These are phyloP conservation scores for Drosophila lini DNA, from an alignment of 1,140 invertebrate genomes.

Conservation along the genomic window DNA sequence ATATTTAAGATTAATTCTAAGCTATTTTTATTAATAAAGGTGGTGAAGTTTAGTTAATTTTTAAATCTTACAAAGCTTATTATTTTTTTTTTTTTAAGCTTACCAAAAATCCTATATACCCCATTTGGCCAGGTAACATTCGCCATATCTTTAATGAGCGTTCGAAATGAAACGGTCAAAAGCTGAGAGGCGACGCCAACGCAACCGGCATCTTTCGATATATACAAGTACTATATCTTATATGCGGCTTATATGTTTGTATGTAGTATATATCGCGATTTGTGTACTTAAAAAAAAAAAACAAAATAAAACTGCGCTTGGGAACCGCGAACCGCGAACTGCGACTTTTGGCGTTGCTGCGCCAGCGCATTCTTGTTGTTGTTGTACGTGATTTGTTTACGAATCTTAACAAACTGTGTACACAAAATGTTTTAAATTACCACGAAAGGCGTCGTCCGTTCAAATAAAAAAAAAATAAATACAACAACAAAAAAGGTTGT, in stretches of 20 bases:
- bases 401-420: constrained; percentile 76
- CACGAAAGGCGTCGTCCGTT: constrained; percentile 66
- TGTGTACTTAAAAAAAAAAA: constrained; percentile 22
- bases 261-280: constrained; percentile 1
- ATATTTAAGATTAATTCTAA: too few species aligned
- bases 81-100: not conserved
- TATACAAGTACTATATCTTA: constrained; percentile 16
- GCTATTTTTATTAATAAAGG: too few species aligned
- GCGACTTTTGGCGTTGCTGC: constrained; percentile 22
- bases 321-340: constrained; percentile 14
- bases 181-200: constrained; percentile 51
- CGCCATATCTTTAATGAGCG: constrained; percentile 55
- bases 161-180: constrained; percentile 55
- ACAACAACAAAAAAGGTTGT: not conserved
- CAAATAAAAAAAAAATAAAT: constrained; percentile 46
- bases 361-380: constrained; percentile 52
- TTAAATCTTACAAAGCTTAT: too few species aligned
- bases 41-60: too few species aligned
- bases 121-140: not conserved
- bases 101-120: not conserved
- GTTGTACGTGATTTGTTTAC: constrained; percentile 80
- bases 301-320: constrained; percentile 37
- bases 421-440: constrained; percentile 75
- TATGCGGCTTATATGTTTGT: constrained; percentile 3
- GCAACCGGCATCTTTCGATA: constrained; percentile 39